phyloP scores from a whole-genome alignment of 1,140 invertebrate genomes.

The Drosophila pallidifrons region DNA sequence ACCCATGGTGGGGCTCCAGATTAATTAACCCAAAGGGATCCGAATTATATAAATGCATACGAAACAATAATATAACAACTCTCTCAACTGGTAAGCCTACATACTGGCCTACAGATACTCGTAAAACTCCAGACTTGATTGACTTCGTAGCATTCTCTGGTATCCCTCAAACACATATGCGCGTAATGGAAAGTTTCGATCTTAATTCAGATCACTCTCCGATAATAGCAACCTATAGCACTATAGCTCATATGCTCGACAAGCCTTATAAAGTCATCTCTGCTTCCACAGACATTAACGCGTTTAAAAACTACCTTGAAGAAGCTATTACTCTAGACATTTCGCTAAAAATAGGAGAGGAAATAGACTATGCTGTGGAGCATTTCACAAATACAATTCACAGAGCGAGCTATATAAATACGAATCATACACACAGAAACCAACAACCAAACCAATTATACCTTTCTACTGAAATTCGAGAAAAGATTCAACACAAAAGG shows the following conservation, averaged over 20 bases:
- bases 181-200: no score
- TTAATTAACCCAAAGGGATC: neutral
- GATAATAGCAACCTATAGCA: conserved; percentile 29
- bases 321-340: conserved; percentile 30
- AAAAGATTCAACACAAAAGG: conserved; percentile 1
- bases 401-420: conserved; percentile 18
- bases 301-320: conserved; percentile 31
- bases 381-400: conserved; percentile 43
- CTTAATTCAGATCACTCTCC: conserved; percentile 48
- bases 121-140: no score
- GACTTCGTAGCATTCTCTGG: no score
- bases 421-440: neutral
- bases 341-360: conserved; percentile 37
- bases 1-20: neutral
- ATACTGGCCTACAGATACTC: conserved; percentile 69
- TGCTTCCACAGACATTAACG: conserved; percentile 43
- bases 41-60: conserved; percentile 6
- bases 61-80: conserved; percentile 47
- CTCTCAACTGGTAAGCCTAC: conserved; percentile 62
- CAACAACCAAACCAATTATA: conserved; percentile 3
- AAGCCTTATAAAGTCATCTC: conserved; percentile 27
- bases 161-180: no score
- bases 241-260: conserved; percentile 5
- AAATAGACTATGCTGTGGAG: conserved; percentile 30
- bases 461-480: neutral